Conservation (phyloP, 1,140 invertebrate species). For the Macrotrachela quadricornifera region DNA sequence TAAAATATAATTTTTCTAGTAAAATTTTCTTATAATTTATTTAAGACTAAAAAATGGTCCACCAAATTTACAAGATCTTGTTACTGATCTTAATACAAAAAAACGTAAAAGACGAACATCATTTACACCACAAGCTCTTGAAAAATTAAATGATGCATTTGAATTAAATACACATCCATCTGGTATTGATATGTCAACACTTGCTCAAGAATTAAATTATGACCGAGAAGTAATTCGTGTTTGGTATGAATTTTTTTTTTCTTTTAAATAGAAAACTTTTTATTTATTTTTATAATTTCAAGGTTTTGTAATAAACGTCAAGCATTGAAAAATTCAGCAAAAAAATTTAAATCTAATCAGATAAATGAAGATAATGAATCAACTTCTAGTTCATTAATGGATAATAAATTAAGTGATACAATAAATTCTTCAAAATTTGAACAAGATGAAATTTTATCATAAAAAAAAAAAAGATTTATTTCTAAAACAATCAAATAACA, state of each 20-base stretch:
- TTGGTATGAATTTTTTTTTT: slow-evolving; percentile 36
- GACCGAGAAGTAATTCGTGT: slow-evolving; percentile 90
- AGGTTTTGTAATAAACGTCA: slow-evolving; percentile 86
- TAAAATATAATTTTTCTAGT: not conserved
- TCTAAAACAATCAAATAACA: no score
- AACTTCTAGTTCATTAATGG: no score
- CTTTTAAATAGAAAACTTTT: no score
- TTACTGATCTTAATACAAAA: slow-evolving; percentile 79
- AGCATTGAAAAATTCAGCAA: slow-evolving; percentile 54
- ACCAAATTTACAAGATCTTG: slow-evolving; percentile 64
- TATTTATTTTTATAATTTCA: no score
- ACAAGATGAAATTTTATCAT: no score
- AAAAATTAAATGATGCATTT: slow-evolving; percentile 77
- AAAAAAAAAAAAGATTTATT: no score
- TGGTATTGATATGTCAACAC: slow-evolving; percentile 84
- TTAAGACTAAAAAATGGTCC: not conserved
- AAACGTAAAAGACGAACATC: slow-evolving; percentile 82
- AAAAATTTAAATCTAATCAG: not conserved
- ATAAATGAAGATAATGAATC: no score
- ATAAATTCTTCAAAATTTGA: no score
- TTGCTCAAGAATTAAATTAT: slow-evolving; percentile 78
- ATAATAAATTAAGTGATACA: no score
- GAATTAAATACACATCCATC: slow-evolving; percentile 89
- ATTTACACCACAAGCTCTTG: slow-evolving; percentile 80
- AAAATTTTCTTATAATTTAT: not conserved